Conservation (phyloP, 1,140 invertebrate species). For the Diabrotica virgifera region DNA sequence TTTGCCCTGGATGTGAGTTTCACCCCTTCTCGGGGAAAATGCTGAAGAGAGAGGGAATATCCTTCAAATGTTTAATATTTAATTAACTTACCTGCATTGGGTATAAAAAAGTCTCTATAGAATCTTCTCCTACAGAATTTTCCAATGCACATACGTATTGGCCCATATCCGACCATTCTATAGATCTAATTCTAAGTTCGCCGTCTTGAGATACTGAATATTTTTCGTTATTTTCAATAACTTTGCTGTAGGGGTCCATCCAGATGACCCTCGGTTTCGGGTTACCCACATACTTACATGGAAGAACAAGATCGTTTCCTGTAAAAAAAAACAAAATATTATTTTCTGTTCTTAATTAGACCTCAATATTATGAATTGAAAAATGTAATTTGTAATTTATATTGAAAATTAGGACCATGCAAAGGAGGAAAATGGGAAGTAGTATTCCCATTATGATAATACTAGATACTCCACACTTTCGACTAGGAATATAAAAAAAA, state of each 20-base stretch:
- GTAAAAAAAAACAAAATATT: slow-evolving; percentile 21
- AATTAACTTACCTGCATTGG: slow-evolving; percentile 60
- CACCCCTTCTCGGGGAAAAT: too few relatives aligned
- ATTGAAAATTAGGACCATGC: too few relatives aligned
- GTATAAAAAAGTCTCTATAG: slow-evolving; percentile 71
- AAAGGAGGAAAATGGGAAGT: too few relatives aligned
- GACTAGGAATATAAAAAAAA: too few relatives aligned
- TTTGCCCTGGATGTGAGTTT: too few relatives aligned
- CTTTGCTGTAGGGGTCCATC: slow-evolving; percentile 58
- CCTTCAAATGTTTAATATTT: neutral
- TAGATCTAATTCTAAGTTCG: slow-evolving; percentile 65
- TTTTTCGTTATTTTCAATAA: slow-evolving; percentile 54
- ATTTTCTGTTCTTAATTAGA: too few relatives aligned
- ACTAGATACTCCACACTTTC: too few relatives aligned
- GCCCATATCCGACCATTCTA: slow-evolving; percentile 79
- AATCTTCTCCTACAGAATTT: slow-evolving; percentile 64
- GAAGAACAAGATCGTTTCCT: slow-evolving; percentile 64
- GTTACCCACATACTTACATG: slow-evolving; percentile 65
- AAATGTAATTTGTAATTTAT: too few relatives aligned
- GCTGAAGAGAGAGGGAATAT: neutral
- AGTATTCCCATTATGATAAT: too few relatives aligned
- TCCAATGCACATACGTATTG: slow-evolving; percentile 70
- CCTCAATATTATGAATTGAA: too few relatives aligned
- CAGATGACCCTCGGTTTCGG: slow-evolving; percentile 65
- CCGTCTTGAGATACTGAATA: slow-evolving; percentile 63